Evolutionary conservation across 2,113 vertebrate genomes (phyloP).

Genomic region (Psephotus haematonotus): DNA sequence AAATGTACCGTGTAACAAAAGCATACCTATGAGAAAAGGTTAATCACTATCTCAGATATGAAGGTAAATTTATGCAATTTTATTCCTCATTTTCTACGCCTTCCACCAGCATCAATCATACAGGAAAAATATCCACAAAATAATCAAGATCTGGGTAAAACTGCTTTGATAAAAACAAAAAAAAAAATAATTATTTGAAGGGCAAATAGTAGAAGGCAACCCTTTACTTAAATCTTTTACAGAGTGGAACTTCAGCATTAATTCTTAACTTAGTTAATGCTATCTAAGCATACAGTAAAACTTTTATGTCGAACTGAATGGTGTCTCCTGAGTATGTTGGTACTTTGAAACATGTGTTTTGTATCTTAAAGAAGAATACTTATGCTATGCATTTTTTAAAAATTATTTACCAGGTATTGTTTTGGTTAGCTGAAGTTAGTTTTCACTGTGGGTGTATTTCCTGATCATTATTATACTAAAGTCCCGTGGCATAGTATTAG

Average conservation of each 20-base stretch:
- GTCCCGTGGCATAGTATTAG: background rate
- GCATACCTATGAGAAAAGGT: background rate
- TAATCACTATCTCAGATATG: background rate
- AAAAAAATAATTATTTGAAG: background rate
- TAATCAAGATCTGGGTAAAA: background rate
- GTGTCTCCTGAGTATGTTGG: background rate
- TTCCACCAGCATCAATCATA: background rate
- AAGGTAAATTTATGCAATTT: background rate
- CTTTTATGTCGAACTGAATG: background rate
- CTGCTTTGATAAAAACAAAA: background rate
- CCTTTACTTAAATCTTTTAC: background rate
- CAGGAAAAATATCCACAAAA: background rate
- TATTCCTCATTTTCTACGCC: background rate
- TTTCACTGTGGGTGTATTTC: background rate
- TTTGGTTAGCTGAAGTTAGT: background rate
- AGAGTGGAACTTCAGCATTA: no score
- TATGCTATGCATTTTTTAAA: background rate
- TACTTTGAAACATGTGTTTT: background rate
- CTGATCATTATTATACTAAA: background rate
- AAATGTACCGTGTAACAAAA: background rate
- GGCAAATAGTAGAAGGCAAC: background rate
- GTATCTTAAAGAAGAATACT: background rate
- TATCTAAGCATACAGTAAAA: no score
- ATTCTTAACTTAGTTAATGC: no score
- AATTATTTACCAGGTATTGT: background rate